Conservation (phyloP, 2,888 invertebrate genomes). For the Hirtodrosophila histrioides region DNA sequence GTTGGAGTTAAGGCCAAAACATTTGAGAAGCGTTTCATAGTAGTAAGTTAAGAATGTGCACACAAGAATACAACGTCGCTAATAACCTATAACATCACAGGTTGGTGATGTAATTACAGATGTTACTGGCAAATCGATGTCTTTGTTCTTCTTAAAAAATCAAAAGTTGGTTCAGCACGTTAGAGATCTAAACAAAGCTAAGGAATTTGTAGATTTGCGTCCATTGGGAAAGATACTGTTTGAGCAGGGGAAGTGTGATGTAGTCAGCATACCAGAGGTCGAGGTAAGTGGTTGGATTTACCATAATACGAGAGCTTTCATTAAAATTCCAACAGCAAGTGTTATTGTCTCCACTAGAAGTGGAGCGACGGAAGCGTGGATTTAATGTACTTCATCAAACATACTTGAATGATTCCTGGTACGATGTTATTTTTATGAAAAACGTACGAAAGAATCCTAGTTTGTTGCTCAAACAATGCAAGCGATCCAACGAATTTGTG, state of each 20-base stretch:
- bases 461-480: conserved; percentile 72
- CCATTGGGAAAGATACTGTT: conserved; percentile 80
- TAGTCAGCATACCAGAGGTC: conserved; percentile 74
- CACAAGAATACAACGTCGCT: no score
- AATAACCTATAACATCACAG: conserved; percentile 44
- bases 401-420: conserved; percentile 81
- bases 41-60: conserved; percentile 55
- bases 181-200: conserved; percentile 55
- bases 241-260: conserved; percentile 79
- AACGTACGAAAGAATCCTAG: conserved; percentile 65
- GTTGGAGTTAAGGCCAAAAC: conserved; percentile 69
- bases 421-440: conserved; percentile 80
- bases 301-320: background rate
- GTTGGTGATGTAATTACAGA: conserved; percentile 80
- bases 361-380: conserved; percentile 71
- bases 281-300: conserved; percentile 43
- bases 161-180: conserved; percentile 68
- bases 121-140: conserved; percentile 73
- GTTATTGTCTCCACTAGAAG: conserved; percentile 75
- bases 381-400: conserved; percentile 80
- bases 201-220: conserved; percentile 62
- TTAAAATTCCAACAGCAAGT: conserved; percentile 53
- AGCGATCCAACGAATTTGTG: conserved; percentile 66
- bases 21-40: conserved; percentile 69
- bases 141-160: conserved; percentile 75